Evolutionary conservation across 2,113 vertebrate species (phyloP).

Genomic region (Saccopteryx bilineata): DNA sequence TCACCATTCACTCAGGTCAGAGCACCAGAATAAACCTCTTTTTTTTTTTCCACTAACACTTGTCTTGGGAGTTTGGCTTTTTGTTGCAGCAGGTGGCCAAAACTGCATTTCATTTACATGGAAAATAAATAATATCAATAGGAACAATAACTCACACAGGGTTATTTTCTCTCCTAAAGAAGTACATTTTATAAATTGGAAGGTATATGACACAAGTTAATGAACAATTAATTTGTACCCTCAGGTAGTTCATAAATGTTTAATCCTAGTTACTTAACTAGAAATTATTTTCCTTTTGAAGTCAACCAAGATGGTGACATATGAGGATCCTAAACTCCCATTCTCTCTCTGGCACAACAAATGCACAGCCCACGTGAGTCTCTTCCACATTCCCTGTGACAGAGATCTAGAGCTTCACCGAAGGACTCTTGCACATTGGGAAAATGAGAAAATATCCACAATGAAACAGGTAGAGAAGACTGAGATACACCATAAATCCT

Average conservation of each 20-base stretch:
- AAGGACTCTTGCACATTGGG: neutral
- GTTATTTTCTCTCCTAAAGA: neutral
- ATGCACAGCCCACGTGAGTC: neutral
- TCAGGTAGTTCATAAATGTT: neutral
- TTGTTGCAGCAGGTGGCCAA: too few species aligned
- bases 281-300: neutral
- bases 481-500: neutral
- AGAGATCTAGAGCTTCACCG: neutral
- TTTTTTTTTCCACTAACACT: too few species aligned
- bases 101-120: too few species aligned
- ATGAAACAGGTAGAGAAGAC: neutral
- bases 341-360: neutral
- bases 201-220: neutral
- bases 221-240: neutral
- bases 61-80: too few species aligned
- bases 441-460: neutral
- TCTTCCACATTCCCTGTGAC: neutral
- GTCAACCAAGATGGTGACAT: neutral
- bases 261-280: neutral
- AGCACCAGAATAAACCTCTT: too few species aligned
- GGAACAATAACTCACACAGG: neutral
- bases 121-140: neutral
- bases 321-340: neutral
- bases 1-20: too few species aligned
- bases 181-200: neutral